phyloP scores from a whole-genome alignment of 2,113 vertebrate species.

The Ardeotis arabs region DNA sequence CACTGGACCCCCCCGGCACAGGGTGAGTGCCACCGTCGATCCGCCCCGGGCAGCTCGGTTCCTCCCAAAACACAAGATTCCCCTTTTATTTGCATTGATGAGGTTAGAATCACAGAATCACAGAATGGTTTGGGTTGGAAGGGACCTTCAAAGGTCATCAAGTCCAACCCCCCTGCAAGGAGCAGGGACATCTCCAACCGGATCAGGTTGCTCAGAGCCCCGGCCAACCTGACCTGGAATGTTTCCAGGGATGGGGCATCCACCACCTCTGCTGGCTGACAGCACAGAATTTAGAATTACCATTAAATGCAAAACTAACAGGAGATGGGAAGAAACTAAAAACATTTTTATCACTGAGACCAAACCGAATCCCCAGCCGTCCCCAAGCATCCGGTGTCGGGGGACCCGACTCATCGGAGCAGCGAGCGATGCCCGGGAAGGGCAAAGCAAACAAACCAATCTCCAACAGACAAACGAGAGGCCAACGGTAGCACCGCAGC shows the following conservation, averaged over 20 bases:
- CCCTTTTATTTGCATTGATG: too few species aligned
- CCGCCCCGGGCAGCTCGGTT: neutral
- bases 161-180: too few species aligned
- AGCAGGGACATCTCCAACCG: too few species aligned
- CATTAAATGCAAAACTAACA: fast-evolving
- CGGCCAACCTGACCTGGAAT: too few species aligned
- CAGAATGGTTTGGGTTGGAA: too few species aligned
- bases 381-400: fast-evolving
- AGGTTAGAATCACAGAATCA: too few species aligned
- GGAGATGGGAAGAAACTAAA: neutral
- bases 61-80: neutral
- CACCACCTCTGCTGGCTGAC: neutral
- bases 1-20: fast-evolving
- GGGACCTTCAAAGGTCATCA: too few species aligned
- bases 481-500: slow-evolving; percentile 4
- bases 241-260: too few species aligned
- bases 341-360: neutral
- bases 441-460: slow-evolving; percentile 34
- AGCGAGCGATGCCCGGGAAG: neutral
- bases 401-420: neutral
- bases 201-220: too few species aligned
- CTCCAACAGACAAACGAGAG: slow-evolving; percentile 56
- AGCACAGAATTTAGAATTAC: neutral
- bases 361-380: fast-evolving
- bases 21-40: neutral